Conservation (phyloP, 2,888 invertebrate species). For the Ornithoptera alexandrae region DNA sequence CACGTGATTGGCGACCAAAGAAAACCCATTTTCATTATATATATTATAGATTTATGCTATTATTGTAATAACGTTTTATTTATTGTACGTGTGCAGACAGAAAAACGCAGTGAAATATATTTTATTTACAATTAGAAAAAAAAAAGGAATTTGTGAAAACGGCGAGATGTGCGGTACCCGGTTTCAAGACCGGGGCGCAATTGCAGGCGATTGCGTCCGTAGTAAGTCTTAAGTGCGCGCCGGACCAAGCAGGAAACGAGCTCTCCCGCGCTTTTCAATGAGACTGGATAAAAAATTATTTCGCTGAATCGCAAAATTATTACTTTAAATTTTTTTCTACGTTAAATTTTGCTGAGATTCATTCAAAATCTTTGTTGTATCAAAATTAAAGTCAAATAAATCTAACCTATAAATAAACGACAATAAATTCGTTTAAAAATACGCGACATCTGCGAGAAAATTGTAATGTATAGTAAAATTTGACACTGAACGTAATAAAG, state of each 20-base stretch:
- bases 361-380: conserved; percentile 7
- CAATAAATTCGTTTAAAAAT: background rate
- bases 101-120: background rate
- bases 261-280: conserved; percentile 40
- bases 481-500: conserved; percentile 66
- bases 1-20: too few relatives aligned
- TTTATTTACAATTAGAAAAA: background rate
- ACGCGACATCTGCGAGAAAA: background rate
- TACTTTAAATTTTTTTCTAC: conserved; percentile 30
- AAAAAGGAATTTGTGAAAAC: conserved; percentile 20
- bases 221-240: conserved; percentile 35
- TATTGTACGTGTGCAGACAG: background rate
- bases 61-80: background rate
- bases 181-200: conserved; percentile 32
- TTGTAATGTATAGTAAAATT: conserved; percentile 42
- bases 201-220: conserved; percentile 35
- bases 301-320: conserved; percentile 31
- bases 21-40: too few relatives aligned
- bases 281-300: conserved; percentile 40
- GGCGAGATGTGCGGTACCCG: conserved; percentile 28
- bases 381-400: background rate
- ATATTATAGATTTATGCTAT: background rate
- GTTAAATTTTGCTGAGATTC: conserved; percentile 10
- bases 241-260: conserved; percentile 41
- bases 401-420: background rate